These are phyloP conservation scores for Percina caprodes DNA, from an alignment of 2,113 vertebrate species.

Conservation along the genomic window DNA sequence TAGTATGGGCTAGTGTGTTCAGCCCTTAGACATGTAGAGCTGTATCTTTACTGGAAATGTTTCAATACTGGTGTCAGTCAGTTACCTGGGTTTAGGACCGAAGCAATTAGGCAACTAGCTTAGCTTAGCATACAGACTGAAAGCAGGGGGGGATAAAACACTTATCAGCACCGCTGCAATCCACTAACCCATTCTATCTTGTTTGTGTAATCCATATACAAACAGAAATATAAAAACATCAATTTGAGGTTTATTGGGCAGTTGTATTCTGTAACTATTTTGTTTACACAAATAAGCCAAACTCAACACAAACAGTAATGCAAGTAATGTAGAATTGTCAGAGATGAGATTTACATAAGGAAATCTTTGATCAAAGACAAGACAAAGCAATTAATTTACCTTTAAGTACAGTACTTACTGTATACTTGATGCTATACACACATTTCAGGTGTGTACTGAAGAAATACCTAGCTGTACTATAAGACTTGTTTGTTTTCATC, in stretches of 20 bases:
- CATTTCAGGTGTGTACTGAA: constrained; percentile 1
- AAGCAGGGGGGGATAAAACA: background rate
- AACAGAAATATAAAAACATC: constrained; percentile 6
- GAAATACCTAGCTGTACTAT: background rate
- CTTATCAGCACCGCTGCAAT: background rate
- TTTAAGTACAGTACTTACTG: background rate
- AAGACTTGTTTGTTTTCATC: constrained; percentile 40
- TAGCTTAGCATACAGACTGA: too few species aligned
- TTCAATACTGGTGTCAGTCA: background rate
- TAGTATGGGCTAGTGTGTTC: background rate
- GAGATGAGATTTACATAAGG: background rate
- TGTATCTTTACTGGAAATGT: background rate
- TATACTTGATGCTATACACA: background rate
- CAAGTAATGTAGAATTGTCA: background rate
- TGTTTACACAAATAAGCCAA: background rate
- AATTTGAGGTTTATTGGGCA: background rate
- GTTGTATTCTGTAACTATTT: background rate
- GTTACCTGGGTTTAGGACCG: too few species aligned
- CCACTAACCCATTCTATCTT: too few species aligned
- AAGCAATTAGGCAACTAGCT: too few species aligned
- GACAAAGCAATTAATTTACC: background rate
- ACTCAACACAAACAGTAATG: background rate
- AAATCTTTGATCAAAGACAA: background rate
- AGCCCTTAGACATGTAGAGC: background rate
- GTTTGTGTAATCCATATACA: background rate